Base-by-base conservation (phyloP, 2,113 vertebrate species). In the Pseudopodoces humilis region DNA sequence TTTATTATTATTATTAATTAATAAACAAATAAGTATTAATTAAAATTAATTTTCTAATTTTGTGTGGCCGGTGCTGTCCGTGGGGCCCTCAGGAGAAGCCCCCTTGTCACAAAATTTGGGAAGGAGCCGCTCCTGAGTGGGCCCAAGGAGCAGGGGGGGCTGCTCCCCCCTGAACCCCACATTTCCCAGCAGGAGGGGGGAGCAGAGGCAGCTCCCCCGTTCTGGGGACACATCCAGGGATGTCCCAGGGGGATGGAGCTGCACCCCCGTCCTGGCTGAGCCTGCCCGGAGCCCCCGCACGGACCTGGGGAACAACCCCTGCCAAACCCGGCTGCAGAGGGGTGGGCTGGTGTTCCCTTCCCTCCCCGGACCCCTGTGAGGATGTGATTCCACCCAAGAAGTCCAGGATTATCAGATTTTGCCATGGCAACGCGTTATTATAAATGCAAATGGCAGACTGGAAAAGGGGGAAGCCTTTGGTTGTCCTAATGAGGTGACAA, bases 141-240 rank as follows among this genome's bases (percentile, higher is more conserved):
- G 78, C 65, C 96, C 90, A 87, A 49, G 62, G 93, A 94, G 94
- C 90, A 3, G 1, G 85, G 94, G 78, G 78, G 89, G 70, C 75
- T 60, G 94, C 89, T 93, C 95, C 95, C 92, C 96, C 93, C 97
- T 63, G 87, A 96, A 97, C 95, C 95, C 86, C 39, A 69, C 92
- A 56, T 95, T 91, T 95, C 91, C 72, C n/a, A 92, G 79, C 94
- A 76, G 35, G 46, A 85, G 90, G 82, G 86, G 80, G 82, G 79
- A 97, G 96, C 97, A 94, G 91, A 56, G 90, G 30, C 81, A 70
- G 71, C 93, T 91, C 94, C 39, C 39, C 39, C 39, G 39, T 11
- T 39, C 39, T 12, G 39, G 39, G 39, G 39, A 39, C 39, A 39
- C 39, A 39, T 39, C 39, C 39, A 39, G 39, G 39, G 39, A 11